These are phyloP conservation scores for Drosophila longiperda DNA, from an alignment of 2,888 invertebrate genomes.

Conservation along the genomic window DNA sequence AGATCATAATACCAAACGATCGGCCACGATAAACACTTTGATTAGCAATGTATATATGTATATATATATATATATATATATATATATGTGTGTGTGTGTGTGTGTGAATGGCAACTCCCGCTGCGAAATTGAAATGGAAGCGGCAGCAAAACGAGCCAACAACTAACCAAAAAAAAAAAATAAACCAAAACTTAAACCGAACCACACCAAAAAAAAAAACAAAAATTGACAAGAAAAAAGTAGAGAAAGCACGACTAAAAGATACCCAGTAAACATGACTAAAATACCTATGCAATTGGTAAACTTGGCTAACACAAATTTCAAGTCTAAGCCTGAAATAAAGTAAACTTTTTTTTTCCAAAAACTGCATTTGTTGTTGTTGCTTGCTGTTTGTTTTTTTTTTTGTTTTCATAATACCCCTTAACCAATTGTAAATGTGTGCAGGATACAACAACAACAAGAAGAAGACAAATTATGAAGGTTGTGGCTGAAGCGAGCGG, in stretches of 20 bases:
- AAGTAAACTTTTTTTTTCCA: no score
- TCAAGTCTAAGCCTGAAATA: background rate
- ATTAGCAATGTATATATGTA: slow-evolving; percentile 63
- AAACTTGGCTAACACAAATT: background rate
- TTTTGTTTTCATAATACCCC: background rate
- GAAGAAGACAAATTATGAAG: slow-evolving; percentile 3
- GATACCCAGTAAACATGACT: background rate
- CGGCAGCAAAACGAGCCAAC: slow-evolving; percentile 66
- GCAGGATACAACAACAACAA: background rate
- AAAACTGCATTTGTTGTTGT: no score
- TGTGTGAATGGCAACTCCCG: slow-evolving; percentile 64
- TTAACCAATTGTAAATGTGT: background rate
- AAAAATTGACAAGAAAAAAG: background rate
- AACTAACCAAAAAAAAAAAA: slow-evolving; percentile 26
- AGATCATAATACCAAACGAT: slow-evolving; percentile 79
- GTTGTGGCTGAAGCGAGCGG: slow-evolving; percentile 57
- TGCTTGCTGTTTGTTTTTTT: no score
- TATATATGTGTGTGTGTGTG: slow-evolving; percentile 7
- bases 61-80: slow-evolving; percentile 1
- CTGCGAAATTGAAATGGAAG: slow-evolving; percentile 79
- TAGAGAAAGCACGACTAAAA: background rate
- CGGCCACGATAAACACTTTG: slow-evolving; percentile 81
- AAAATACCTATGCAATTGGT: background rate
- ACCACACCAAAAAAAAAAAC: background rate
- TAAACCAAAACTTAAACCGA: slow-evolving; percentile 28